phyloP scores from a whole-genome alignment of 2,113 vertebrate genomes.

The Leptobrachium ailaonicum region DNA sequence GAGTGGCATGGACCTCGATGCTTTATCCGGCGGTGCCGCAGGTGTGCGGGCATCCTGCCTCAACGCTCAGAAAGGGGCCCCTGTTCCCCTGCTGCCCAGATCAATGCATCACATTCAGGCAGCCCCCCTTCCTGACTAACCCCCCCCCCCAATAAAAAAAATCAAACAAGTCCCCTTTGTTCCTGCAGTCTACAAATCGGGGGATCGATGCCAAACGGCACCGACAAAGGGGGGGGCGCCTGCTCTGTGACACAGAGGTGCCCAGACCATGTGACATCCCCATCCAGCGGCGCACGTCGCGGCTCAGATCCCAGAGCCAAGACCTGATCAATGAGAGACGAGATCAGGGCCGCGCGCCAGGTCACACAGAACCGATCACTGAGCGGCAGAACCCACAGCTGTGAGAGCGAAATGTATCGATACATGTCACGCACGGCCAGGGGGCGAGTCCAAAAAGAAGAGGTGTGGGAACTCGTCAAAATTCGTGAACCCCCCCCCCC shows the following conservation, averaged over 20 bases:
- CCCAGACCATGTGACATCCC: not conserved
- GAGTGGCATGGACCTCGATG: no score
- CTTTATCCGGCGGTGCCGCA: not conserved
- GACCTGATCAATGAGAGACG: no score
- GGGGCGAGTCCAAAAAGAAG: no score
- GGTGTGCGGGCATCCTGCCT: slow-evolving; percentile 32
- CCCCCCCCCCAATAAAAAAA: not conserved
- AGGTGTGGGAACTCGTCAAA: no score
- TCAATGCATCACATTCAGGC: slow-evolving; percentile 37
- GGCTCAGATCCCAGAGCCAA: no score
- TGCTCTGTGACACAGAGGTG: not conserved
- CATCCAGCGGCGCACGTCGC: not conserved
- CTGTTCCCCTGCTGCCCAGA: not conserved
- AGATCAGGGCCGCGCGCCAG: no score
- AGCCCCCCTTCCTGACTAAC: no score
- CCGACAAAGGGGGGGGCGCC: not conserved
- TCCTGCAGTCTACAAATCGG: not conserved
- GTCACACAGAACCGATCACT: no score
- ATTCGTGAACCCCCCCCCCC: no score
- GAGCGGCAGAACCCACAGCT: no score
- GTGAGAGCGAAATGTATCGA: no score
- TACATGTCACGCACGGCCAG: no score
- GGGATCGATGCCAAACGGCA: slow-evolving; percentile 14
- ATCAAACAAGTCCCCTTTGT: slow-evolving; percentile 24
- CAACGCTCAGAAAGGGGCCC: not conserved